phyloP scores from a whole-genome alignment of 2,888 invertebrate species.

The Boloria euphrosyne region DNA sequence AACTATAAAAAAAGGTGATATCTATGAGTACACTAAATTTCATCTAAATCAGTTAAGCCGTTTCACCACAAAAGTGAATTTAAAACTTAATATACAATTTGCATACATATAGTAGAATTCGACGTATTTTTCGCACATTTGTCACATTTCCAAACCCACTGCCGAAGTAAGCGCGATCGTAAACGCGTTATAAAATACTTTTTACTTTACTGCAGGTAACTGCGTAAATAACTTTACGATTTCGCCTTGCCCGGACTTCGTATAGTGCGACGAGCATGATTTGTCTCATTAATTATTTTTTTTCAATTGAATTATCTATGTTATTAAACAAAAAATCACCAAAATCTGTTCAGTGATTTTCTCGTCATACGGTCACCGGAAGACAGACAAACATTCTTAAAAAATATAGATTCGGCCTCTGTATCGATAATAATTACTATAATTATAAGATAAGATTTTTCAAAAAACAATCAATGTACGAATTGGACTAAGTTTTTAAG shows the following conservation, averaged over 20 bases:
- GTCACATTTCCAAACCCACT: slow-evolving; percentile 16
- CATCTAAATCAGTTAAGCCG: too few relatives aligned
- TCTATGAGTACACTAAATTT: too few relatives aligned
- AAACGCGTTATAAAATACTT: slow-evolving; percentile 24
- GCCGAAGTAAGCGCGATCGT: slow-evolving; percentile 9
- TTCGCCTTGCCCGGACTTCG: slow-evolving; percentile 5
- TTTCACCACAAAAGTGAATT: too few relatives aligned
- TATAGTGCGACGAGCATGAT: slow-evolving; percentile 10
- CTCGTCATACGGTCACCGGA: too few relatives aligned
- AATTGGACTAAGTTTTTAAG: too few relatives aligned
- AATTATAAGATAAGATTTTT: too few relatives aligned
- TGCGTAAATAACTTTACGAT: slow-evolving; percentile 34
- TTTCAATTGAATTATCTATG: background rate
- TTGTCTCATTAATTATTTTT: slow-evolving; percentile 9
- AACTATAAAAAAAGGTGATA: too few relatives aligned
- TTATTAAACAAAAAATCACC: background rate
- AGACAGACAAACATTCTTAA: too few relatives aligned
- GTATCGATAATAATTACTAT: too few relatives aligned
- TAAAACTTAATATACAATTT: background rate
- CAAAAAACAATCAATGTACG: too few relatives aligned
- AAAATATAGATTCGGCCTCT: too few relatives aligned
- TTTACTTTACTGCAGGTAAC: slow-evolving; percentile 31
- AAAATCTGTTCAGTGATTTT: too few relatives aligned
- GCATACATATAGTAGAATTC: background rate
- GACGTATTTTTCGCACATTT: slow-evolving; percentile 2